Evolutionary conservation across 2,888 invertebrate species (phyloP).

Genomic region (Capitulum mitella): DNA sequence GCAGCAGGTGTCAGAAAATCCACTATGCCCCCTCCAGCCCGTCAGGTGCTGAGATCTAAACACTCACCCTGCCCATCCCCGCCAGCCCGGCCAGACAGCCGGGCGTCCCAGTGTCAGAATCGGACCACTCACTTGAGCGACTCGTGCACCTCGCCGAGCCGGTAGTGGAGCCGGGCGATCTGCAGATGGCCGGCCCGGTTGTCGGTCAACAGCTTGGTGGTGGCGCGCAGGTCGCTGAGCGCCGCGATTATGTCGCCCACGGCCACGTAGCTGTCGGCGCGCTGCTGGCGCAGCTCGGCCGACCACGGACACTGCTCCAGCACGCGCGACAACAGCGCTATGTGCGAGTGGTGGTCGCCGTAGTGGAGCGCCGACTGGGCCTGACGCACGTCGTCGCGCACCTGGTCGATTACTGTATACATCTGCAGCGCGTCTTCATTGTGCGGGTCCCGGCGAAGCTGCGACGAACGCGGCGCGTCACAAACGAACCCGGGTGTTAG

Average conservation of each 20-base stretch:
- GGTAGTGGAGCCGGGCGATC: slow-evolving; percentile 77
- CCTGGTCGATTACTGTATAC: slow-evolving; percentile 57
- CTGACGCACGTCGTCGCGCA: slow-evolving; percentile 56
- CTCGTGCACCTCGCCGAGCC: slow-evolving; percentile 83
- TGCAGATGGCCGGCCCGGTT: slow-evolving; percentile 79
- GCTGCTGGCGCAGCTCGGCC: slow-evolving; percentile 66
- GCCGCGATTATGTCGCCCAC: slow-evolving; percentile 74
- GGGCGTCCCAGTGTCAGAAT: too few relatives aligned
- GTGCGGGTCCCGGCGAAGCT: slow-evolving; percentile 63
- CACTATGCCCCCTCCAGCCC: too few relatives aligned
- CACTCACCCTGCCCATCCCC: too few relatives aligned
- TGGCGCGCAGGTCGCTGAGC: slow-evolving; percentile 79
- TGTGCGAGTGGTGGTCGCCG: slow-evolving; percentile 55
- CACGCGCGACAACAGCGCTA: slow-evolving; percentile 31
- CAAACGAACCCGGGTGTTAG: too few relatives aligned
- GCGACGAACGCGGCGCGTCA: slow-evolving; percentile 25
- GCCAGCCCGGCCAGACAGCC: too few relatives aligned
- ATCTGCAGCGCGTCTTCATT: slow-evolving; percentile 68
- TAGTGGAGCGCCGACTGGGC: slow-evolving; percentile 57
- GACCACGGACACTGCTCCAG: slow-evolving; percentile 76
- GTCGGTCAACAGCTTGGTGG: slow-evolving; percentile 84
- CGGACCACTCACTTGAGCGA: slow-evolving; percentile 65
- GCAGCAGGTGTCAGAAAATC: too few relatives aligned
- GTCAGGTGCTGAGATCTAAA: too few relatives aligned
- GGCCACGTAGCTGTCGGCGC: slow-evolving; percentile 76